Conservation (phyloP, 2,888 invertebrate genomes). For the Apoderus coryli region DNA sequence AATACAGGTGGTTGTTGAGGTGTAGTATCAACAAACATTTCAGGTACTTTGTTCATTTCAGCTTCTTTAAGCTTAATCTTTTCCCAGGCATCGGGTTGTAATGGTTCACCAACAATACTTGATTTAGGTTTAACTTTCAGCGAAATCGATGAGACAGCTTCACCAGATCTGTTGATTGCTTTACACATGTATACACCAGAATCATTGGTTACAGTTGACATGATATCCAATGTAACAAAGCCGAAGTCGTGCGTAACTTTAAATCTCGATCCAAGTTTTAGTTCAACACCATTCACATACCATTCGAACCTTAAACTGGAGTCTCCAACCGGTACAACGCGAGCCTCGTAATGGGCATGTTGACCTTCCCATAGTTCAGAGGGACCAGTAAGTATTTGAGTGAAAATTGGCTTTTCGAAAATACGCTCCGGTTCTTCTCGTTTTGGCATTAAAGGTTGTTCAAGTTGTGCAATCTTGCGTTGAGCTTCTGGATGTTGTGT, state of each 20-base stretch:
- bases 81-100: conserved; percentile 86
- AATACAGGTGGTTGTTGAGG: conserved; percentile 92
- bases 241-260: conserved; percentile 89
- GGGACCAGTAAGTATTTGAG: conserved; percentile 73
- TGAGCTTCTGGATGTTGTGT: conserved; percentile 90
- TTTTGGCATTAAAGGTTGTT: conserved; percentile 55
- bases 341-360: conserved; percentile 79
- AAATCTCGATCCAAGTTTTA: conserved; percentile 85
- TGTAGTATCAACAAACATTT: conserved; percentile 72
- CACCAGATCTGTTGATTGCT: conserved; percentile 85
- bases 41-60: conserved; percentile 78
- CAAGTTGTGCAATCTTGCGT: conserved; percentile 75
- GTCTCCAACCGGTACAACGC: conserved; percentile 89
- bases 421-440: conserved; percentile 63
- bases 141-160: conserved; percentile 83
- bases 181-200: conserved; percentile 89
- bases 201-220: conserved; percentile 75
- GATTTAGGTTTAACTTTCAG: conserved; percentile 76
- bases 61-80: conserved; percentile 85
- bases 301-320: conserved; percentile 85
- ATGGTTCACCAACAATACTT: conserved; percentile 65
- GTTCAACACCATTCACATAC: conserved; percentile 88
- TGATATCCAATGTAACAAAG: conserved; percentile 82
- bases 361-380: conserved; percentile 86
- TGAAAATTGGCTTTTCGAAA: conserved; percentile 87